Base-by-base conservation (phyloP, 2,113 vertebrate species). In the Baryphthengus martii region DNA sequence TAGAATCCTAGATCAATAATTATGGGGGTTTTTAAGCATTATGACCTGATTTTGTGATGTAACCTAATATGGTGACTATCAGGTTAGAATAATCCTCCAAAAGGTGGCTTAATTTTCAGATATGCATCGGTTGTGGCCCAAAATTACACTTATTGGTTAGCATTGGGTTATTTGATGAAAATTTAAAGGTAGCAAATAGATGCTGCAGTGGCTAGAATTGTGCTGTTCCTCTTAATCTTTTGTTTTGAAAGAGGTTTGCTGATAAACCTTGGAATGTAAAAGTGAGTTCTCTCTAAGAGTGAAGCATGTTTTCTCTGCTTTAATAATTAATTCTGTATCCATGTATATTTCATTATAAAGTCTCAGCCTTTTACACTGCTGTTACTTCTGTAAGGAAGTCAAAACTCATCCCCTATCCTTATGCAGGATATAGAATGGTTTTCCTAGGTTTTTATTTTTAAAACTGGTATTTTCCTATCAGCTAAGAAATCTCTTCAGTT, bases 251-350 rank as follows among this genome's bases (percentile, higher is more conserved):
- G 11, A 55, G 8, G 29, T 85, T 89, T 93, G 16, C 29, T 87
- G 67, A 79, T 85, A 85, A 85, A 73, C 25, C 59, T 82, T 84
- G 62, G 33, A 89, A 77, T 45, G 31, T 56, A 62, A 53, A 93
- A 91, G 21, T 62, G 44, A 79, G 13, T 35, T 94, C 29, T 90
- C 17, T 68, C 21, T 63, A 45, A 80, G n/a, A 70, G 17, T 37
- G 47, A 85, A 75, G 16, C 75, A 17, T 77, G 68, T 86, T 97
- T 96, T 88, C 45, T 70, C 29, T 84, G 55, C 52, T 84, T 93
- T 73, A 83, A 86, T 92, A 91, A 96, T 94, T 91, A 80, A 97
- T 86, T 95, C 59, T 77, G 3, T 90, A 66, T 9, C 68, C 37
- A 88, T 86, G 42, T 88, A 82, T 93, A 53, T 87, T 95, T 94